phyloP scores from a whole-genome alignment of 2,888 invertebrate species.

The Phyllotreta cruciferae region DNA sequence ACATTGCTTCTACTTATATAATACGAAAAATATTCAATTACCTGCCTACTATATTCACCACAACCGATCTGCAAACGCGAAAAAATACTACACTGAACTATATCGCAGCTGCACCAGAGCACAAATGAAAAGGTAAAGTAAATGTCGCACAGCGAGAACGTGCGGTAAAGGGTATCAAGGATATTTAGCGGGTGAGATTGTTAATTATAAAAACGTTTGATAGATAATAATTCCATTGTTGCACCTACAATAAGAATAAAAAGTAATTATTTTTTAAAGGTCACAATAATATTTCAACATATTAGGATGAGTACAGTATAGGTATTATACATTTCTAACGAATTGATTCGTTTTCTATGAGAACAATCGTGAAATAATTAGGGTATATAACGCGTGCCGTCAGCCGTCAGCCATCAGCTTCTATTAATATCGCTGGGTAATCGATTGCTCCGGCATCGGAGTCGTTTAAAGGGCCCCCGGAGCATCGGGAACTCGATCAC shows the following conservation, averaged over 20 bases:
- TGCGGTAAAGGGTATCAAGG: slow-evolving; percentile 33
- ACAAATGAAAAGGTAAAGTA: slow-evolving; percentile 31
- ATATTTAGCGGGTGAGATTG: slow-evolving; percentile 31
- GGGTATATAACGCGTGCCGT: slow-evolving; percentile 18
- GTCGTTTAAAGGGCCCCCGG: slow-evolving; percentile 43
- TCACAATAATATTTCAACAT: no score
- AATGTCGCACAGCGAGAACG: slow-evolving; percentile 10
- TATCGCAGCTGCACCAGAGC: slow-evolving; percentile 7
- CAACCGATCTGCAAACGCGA: not conserved
- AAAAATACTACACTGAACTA: not conserved
- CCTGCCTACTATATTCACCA: not conserved
- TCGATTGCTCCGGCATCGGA: slow-evolving; percentile 41
- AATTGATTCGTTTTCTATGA: not conserved
- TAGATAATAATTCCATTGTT: not conserved
- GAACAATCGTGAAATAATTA: slow-evolving; percentile 20
- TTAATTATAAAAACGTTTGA: slow-evolving; percentile 3
- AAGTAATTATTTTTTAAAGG: not conserved
- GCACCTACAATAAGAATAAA: not conserved
- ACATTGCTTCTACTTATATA: no score
- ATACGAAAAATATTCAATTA: no score
- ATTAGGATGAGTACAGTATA: no score
- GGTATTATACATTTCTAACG: no score
- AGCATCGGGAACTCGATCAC: slow-evolving; percentile 47
- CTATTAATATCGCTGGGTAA: slow-evolving; percentile 42
- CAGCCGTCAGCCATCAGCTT: slow-evolving; percentile 25